Evolutionary conservation across 2,888 invertebrate species (phyloP), one percentile per base, ranked within the genome.

Genomic region (Monoplex corrugatus): DNA sequence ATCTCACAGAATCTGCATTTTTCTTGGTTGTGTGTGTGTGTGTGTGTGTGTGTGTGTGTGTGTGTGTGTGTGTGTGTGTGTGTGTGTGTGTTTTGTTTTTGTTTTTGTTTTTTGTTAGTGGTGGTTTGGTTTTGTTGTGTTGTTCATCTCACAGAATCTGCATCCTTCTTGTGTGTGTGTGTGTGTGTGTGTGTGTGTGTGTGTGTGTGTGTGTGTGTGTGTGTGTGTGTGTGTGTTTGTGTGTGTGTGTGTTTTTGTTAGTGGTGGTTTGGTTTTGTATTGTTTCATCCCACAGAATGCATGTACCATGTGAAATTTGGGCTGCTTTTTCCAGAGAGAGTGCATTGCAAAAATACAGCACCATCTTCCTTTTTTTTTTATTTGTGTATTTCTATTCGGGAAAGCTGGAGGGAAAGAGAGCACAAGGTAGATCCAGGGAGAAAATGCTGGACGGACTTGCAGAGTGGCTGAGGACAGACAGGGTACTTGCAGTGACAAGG

Each of bases 11-110:
- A n/a, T n/a, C n/a, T n/a, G n/a, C n/a, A n/a, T n/a, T n/a, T n/a
- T n/a, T 2, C 19, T 13, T 19, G 80, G 38, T 38, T 57, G 83
- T 83, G 75, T 57, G 83, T 43, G 75, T 82, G 83, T 43, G 50
- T 82, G 68, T 83, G 80, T 63, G 83, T 80, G 38, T 63, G 83
- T 57, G n/a, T 68, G 84, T 35, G 80, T 16, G 82, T 40, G 50
- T 2, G 63, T 44, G 38, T n/a, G 63, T 43, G 28, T 35, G 63
- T 68, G 50, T n/a, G 82, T 13, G 44, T 32, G 63, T 63, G 50
- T 68, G 44, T 10, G 45, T 87, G 32, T 75, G 63, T 68, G 63
- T 68, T 6, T 68, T 23, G 23, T 23, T 50, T 50, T 13, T 50
- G 32, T 72, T 5, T 35, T 8, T 72, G 72, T 35, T 10, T 2